These are phyloP conservation scores for Microtus californicus DNA, from an alignment of 2,797 vertebrate species.

Conservation along the genomic window DNA sequence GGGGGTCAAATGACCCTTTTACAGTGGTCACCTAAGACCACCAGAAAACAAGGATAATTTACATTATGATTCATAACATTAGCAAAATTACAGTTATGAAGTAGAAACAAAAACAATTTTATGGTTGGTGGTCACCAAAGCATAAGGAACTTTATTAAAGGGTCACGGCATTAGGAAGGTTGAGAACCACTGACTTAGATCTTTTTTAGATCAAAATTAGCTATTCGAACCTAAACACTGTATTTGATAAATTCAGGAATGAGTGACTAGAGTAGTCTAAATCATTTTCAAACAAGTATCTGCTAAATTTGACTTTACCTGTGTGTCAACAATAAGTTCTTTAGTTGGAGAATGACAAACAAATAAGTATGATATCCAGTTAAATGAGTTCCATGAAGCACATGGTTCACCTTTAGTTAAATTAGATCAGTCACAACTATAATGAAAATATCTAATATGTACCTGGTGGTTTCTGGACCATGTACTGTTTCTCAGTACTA, in stretches of 20 bases:
- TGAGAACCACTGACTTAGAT: not conserved
- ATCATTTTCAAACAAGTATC: not conserved
- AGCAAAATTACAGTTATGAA: not conserved
- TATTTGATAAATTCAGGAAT: not conserved
- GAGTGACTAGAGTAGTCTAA: not conserved
- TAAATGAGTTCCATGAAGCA: slow-evolving; percentile 19
- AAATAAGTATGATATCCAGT: not conserved
- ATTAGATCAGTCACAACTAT: not conserved
- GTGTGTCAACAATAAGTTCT: not conserved
- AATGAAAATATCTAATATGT: slow-evolving; percentile 31
- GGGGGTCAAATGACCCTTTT: not conserved
- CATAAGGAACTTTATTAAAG: not conserved
- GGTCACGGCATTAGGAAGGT: not conserved
- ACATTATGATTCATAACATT: not conserved
- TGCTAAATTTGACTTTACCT: not conserved
- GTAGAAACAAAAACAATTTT: not conserved
- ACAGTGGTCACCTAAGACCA: not conserved
- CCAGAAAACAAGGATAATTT: not conserved
- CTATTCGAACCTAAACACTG: not conserved
- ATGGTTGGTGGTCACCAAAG: not conserved
- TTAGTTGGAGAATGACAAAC: not conserved
- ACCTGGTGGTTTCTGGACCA: not conserved
- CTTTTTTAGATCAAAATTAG: slow-evolving; percentile 7
- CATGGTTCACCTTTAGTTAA: not conserved
- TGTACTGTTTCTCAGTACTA: not conserved